Conservation (phyloP, 2,113 vertebrate species). For the Corythornis vintsioides region DNA sequence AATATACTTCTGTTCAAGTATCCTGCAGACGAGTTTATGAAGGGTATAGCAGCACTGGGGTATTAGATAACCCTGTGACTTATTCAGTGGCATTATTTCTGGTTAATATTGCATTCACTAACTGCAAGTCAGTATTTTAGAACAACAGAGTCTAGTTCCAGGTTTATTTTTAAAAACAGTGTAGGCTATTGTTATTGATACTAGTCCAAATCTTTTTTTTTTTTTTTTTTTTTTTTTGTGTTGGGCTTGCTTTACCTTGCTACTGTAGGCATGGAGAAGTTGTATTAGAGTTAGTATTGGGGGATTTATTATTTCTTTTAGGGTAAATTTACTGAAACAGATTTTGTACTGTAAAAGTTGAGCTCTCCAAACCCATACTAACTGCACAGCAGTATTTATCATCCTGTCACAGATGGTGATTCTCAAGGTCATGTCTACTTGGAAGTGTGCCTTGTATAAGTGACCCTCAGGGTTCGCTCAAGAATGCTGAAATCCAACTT, state of each 20-base stretch:
- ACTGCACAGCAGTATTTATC: background rate
- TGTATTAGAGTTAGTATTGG: background rate
- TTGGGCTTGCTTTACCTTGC: background rate
- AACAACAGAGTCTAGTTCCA: background rate
- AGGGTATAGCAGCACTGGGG: background rate
- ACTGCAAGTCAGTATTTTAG: background rate
- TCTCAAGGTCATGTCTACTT: conserved; percentile 26
- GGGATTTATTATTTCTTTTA: background rate
- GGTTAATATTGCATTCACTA: background rate
- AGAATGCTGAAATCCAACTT: background rate
- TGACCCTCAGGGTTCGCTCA: conserved; percentile 13
- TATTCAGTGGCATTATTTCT: too few species aligned
- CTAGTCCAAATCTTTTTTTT: background rate
- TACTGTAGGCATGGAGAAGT: background rate
- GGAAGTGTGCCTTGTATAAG: background rate
- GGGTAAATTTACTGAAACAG: background rate
- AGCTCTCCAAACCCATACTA: background rate
- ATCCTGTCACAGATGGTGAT: fast-evolving
- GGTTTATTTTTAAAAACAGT: background rate
- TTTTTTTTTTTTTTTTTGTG: background rate
- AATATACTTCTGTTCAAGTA: background rate
- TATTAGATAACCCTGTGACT: background rate
- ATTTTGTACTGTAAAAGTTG: background rate
- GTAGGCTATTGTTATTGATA: background rate
- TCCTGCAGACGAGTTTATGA: background rate